Evolutionary conservation across 2,888 invertebrate species (phyloP).

Genomic region (Seira ritae): DNA sequence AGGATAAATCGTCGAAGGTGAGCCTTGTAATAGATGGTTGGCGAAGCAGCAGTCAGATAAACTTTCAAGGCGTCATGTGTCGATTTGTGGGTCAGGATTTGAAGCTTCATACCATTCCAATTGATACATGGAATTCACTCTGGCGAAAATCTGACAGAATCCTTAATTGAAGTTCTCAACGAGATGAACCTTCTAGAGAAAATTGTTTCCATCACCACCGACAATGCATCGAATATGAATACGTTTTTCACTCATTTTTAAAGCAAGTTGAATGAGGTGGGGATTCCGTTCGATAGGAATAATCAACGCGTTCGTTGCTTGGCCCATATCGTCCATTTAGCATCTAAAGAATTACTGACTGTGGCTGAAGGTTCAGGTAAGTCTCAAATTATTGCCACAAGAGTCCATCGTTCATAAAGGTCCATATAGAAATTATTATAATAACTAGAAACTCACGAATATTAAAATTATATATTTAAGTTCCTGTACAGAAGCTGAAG

Average conservation of each 20-base stretch:
- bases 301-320: slow-evolving; percentile 48
- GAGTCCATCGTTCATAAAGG: too few relatives aligned
- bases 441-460: too few relatives aligned
- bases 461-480: too few relatives aligned
- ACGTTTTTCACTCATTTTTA: slow-evolving; percentile 36
- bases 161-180: slow-evolving; percentile 8
- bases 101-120: background rate
- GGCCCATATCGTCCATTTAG: slow-evolving; percentile 55
- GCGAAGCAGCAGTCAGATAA: slow-evolving; percentile 33
- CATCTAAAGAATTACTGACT: slow-evolving; percentile 13
- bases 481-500: too few relatives aligned
- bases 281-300: background rate
- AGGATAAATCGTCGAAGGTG: slow-evolving; percentile 22
- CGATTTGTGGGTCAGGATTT: slow-evolving; percentile 27
- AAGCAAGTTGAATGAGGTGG: background rate
- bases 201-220: slow-evolving; percentile 37
- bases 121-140: slow-evolving; percentile 51
- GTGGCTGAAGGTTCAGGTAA: too few relatives aligned
- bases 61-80: slow-evolving; percentile 44
- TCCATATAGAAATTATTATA: too few relatives aligned
- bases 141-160: slow-evolving; percentile 40
- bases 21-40: slow-evolving; percentile 47
- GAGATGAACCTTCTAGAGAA: slow-evolving; percentile 23
- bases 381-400: too few relatives aligned
- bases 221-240: slow-evolving; percentile 51